Evolutionary conservation across 1,140 invertebrate genomes (phyloP).

Genomic region (Bombus consobrinus): DNA sequence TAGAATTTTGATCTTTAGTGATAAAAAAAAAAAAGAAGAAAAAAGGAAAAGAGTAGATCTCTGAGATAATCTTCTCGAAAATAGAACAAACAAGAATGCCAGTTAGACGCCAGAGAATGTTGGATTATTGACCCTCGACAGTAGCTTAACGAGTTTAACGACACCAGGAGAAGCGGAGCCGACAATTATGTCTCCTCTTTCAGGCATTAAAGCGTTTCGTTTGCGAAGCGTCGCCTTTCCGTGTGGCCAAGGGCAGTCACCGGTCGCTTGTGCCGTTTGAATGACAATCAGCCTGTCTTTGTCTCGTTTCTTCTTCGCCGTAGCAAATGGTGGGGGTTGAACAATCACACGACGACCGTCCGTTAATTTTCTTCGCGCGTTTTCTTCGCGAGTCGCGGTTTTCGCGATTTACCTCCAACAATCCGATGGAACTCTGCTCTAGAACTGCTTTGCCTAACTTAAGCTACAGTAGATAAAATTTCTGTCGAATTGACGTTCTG

Average conservation of each 20-base stretch:
- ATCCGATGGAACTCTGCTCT: not conserved
- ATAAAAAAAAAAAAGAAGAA: not conserved
- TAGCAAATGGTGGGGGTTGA: not conserved
- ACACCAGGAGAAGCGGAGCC: constrained; percentile 51
- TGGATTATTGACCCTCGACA: constrained; percentile 47
- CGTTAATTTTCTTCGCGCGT: constrained; percentile 45
- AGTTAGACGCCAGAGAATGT: not conserved
- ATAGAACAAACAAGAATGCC: constrained; percentile 10
- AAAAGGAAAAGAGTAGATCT: not conserved
- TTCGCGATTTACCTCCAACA: not conserved
- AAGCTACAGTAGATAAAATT: too few species aligned
- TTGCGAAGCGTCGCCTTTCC: constrained; percentile 60
- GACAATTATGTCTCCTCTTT: constrained; percentile 61
- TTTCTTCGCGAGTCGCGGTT: not conserved
- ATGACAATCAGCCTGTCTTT: constrained; percentile 54
- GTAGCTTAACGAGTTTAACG: constrained; percentile 63
- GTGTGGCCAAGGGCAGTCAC: constrained; percentile 64
- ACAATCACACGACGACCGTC: constrained; percentile 9
- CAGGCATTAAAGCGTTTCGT: constrained; percentile 58
- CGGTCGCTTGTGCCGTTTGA: constrained; percentile 52
- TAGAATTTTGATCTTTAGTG: not conserved
- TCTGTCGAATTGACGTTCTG: too few species aligned
- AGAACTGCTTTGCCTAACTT: not conserved
- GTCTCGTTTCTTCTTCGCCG: constrained; percentile 30
- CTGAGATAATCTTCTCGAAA: constrained; percentile 22